Base-by-base conservation (phyloP, 2,113 vertebrate species). In the Indicator indicator region DNA sequence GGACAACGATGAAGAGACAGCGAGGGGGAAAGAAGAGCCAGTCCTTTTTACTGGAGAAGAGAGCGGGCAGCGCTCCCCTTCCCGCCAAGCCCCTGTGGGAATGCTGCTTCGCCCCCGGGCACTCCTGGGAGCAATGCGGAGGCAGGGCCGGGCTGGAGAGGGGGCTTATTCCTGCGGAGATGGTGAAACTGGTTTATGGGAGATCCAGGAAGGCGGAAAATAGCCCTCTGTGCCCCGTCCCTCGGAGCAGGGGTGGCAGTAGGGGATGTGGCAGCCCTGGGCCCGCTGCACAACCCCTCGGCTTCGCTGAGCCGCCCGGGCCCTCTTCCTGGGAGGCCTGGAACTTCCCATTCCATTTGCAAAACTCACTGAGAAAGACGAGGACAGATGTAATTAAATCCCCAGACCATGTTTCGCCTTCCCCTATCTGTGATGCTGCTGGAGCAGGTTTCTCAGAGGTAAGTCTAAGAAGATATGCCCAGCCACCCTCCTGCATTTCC, bases 101-200 rank as follows among this genome's bases (percentile, higher is more conserved):
- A 63, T 19, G 17, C 11, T 72, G 32, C 32, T 63, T 3, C 0
- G 1, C 8, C 16, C 11, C 13, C 0, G 4, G 11, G 12, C 1
- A 1, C 23, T 24, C 11, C 23, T 12, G 13, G 8, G 19, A 8
- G 32, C 50, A 52, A 52, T 24, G 23, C 12, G 50, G 23, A 52
- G 36, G 60, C 19, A 38, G 28, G 28, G 14, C 44, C 56, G 9
- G 58, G n/a, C n/a, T 67, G 46, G 27, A 89, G 40, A 1, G 2
- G 54, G 28, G 21, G 0, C 2, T 67, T 58, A 52, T 79, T 9
- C 4, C 32, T 9, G 11, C 1, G 1, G 70, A n/a, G 84, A 59
- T 2, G 3, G 11, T 42, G 36, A 55, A 40, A 64, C 6, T 10
- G 14, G 28, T 42, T 89, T 52, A 17, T 17, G 36, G 30, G 46